phyloP scores from a whole-genome alignment of 2,888 invertebrate species.

The Diarsia mendica region DNA sequence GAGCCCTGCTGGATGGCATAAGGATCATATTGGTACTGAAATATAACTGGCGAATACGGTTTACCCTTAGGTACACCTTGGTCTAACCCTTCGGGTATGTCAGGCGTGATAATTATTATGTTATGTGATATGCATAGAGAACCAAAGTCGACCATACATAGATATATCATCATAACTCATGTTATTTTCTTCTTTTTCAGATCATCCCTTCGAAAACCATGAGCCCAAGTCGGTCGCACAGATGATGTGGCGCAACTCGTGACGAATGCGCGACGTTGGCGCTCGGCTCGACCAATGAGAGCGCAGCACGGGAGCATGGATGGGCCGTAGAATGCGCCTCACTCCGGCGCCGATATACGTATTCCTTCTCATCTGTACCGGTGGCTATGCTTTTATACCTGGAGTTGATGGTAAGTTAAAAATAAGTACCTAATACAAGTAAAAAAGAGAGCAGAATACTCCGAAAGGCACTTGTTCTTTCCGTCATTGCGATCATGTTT shows the following conservation, averaged over 20 bases:
- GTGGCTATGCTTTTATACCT: conserved; percentile 82
- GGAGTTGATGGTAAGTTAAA: conserved; percentile 83
- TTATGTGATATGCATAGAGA: neutral
- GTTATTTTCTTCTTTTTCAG: conserved; percentile 48
- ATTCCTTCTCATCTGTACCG: conserved; percentile 80
- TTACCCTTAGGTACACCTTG: too few species aligned
- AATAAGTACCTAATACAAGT: too few species aligned
- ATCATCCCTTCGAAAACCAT: conserved; percentile 24
- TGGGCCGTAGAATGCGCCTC: conserved; percentile 89
- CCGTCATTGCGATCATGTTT: too few species aligned
- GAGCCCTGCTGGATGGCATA: too few species aligned
- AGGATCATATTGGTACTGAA: too few species aligned
- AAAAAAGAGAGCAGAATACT: too few species aligned
- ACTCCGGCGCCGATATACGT: conserved; percentile 82
- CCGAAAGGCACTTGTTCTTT: too few species aligned
- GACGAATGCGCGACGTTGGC: conserved; percentile 61
- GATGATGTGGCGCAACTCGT: conserved; percentile 52
- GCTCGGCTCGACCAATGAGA: conserved; percentile 77
- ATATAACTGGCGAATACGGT: too few species aligned
- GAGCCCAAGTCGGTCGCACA: conserved; percentile 5
- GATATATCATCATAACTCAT: neutral
- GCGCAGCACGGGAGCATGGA: conserved; percentile 84
- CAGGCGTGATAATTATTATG: too few species aligned
- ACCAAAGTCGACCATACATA: neutral
- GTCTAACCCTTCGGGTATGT: too few species aligned